A percentile compares a stretch with the other conserved stretches of the same genome.
Conservation (phyloP, 2,797 vertebrate genomes). For the Gephyroberyx darwinii region DNA sequence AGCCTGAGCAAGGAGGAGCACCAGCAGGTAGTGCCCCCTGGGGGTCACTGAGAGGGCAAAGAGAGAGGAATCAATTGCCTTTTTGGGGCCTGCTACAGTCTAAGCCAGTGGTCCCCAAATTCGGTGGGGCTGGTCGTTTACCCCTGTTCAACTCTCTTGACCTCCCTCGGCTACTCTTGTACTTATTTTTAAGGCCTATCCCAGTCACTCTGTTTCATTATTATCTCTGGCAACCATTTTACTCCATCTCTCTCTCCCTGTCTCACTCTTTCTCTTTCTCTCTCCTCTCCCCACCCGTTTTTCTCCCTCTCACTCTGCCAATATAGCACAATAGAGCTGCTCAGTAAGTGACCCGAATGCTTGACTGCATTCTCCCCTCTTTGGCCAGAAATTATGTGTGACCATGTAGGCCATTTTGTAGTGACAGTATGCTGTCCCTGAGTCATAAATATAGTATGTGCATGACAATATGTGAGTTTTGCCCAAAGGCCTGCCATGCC, state of each 20-base stretch:
- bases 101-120: background rate
- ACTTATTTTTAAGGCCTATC: background rate
- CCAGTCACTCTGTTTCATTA: slow-evolving; percentile 8
- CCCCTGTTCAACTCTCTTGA: background rate
- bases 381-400: slow-evolving; percentile 40
- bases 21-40: slow-evolving; percentile 85
- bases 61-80: background rate
- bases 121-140: background rate
- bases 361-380: slow-evolving; percentile 34
- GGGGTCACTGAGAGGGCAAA: background rate
- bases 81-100: background rate
- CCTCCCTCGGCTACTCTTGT: background rate
- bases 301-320: slow-evolving; percentile 26
- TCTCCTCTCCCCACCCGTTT: slow-evolving; percentile 24
- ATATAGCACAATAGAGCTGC: slow-evolving; percentile 51
- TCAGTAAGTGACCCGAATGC: slow-evolving; percentile 49
- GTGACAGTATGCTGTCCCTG: slow-evolving; percentile 19
- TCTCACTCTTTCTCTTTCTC: slow-evolving; percentile 30
- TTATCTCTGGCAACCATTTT: slow-evolving; percentile 24
- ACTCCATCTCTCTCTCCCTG: slow-evolving; percentile 12
- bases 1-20: slow-evolving; percentile 94
- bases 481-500: slow-evolving; percentile 44
- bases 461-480: slow-evolving; percentile 59
- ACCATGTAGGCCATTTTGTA: slow-evolving; percentile 30
- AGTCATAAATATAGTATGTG: slow-evolving; percentile 55